These are phyloP conservation scores for Diachrysia chrysitis DNA, from an alignment of 2,888 invertebrate genomes.

Conservation along the genomic window DNA sequence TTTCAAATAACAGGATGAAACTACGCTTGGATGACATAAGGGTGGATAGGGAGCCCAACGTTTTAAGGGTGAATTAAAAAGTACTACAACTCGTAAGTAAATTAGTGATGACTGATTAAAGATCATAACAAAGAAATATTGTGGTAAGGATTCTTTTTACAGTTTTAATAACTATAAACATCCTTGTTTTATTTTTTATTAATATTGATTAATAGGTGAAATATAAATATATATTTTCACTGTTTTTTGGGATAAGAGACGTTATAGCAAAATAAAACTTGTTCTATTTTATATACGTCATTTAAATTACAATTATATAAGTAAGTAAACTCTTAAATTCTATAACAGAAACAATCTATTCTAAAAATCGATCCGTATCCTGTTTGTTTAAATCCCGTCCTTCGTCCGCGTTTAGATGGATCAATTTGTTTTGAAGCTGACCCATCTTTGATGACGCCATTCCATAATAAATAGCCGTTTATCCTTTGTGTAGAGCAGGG, in stretches of 20 bases:
- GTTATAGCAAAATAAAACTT: no score
- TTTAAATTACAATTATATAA: no score
- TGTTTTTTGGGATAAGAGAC: no score
- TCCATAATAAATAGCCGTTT: conserved; percentile 60
- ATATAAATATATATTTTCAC: no score
- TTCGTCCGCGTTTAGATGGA: conserved; percentile 37
- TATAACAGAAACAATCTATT: no score
- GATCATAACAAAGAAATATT: background rate
- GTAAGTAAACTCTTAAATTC: no score
- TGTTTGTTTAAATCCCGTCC: conserved; percentile 15
- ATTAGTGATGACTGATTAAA: background rate
- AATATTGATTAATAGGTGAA: no score
- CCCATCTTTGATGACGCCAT: conserved; percentile 61
- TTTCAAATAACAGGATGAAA: conserved; percentile 47
- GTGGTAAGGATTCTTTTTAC: background rate
- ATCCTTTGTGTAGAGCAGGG: conserved; percentile 50
- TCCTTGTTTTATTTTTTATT: no score
- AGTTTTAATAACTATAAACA: background rate
- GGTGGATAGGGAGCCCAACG: conserved; percentile 29
- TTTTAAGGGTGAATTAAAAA: background rate
- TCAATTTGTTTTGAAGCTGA: conserved; percentile 60
- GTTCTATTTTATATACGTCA: no score
- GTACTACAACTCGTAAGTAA: no score
- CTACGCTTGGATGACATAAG: conserved; percentile 30
- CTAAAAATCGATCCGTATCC: conserved; percentile 18